Evolutionary conservation across 2,113 vertebrate genomes (phyloP).

Genomic region (Ciconia stormi): DNA sequence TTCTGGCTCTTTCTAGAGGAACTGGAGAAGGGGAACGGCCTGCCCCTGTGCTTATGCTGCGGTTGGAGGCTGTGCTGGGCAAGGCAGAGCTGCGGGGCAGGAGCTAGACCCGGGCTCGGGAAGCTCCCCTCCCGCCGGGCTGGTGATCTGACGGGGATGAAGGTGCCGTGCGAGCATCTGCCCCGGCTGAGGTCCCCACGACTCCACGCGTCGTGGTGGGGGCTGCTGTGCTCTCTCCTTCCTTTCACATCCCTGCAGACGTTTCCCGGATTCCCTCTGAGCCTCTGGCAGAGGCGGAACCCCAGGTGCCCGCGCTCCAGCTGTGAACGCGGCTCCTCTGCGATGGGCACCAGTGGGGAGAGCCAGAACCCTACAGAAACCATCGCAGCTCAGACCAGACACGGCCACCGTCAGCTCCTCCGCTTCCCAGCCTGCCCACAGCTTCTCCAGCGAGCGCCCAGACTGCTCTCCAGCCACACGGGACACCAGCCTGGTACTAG

Average conservation of each 20-base stretch:
- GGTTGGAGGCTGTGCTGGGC: background rate
- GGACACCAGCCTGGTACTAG: background rate
- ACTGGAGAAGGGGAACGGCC: background rate
- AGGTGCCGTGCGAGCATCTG: background rate
- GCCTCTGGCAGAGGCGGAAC: background rate
- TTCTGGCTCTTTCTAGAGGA: background rate
- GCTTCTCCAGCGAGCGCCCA: fast-evolving
- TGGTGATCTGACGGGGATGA: fast-evolving
- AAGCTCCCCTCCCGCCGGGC: fast-evolving
- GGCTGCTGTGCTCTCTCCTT: background rate
- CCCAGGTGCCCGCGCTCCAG: background rate
- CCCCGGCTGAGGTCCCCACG: background rate
- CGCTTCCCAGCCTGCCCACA: background rate
- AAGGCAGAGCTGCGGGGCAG: background rate
- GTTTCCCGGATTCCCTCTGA: background rate
- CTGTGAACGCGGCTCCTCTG: fast-evolving
- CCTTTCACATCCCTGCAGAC: background rate
- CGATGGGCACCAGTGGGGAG: fast-evolving
- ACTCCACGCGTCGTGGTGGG: fast-evolving
- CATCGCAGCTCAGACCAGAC: background rate
- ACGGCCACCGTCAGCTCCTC: fast-evolving
- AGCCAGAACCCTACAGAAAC: background rate
- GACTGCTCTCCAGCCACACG: fast-evolving
- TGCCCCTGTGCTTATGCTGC: fast-evolving
- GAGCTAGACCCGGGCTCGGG: background rate